Evolutionary conservation across 2,797 vertebrate species (phyloP), one percentile per base, ranked within the genome.

Genomic region (Sebastiscus tertius): DNA sequence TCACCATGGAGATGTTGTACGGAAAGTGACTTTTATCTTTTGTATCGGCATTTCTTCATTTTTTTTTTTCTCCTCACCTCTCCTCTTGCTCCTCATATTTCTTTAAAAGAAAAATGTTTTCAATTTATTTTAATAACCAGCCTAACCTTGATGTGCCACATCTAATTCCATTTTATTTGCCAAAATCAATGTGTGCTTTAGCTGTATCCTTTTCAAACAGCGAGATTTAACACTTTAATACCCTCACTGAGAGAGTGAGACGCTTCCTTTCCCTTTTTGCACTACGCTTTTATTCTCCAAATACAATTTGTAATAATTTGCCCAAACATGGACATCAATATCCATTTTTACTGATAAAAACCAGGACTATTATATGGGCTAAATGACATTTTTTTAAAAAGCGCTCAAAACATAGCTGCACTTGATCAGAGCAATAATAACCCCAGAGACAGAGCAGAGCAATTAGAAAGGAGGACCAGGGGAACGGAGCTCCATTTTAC

Each of bases 371-470:
- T 79, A 46, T 60, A 24, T 56, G 36, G 42, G 56, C 67, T 70
- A 82, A 87, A 78, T 84, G 29, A 62, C 54, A 68, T 78, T 75
- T 4, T 39, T n/a, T 6, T 6, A 60, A 33, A 80, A 76, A 52
- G 16, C 39, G 75, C 24, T 60, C 60, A 86, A 87, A 87, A 81
- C 62, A 75, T 34, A 69, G 78, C 84, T 90, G 83, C 83, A 83
- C 83, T 87, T 86, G 72, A 87, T 77, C 74, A 58, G 72, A 84
- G 79, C 83, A 83, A 91, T 79, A 88, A 80, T 73, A 77, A 79
- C 76, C 85, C 52, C 12, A 68, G 68, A 80, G 83, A 85, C 74
- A 49, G 36, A 82, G 61, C 58, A 68, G 60, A 85, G 70, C 79
- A 85, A 89, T 92, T 89, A 89, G 49, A 75, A 68, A 36, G 14